These are phyloP conservation scores for Calcarius ornatus DNA, from an alignment of 2,113 vertebrate genomes.

Conservation along the genomic window DNA sequence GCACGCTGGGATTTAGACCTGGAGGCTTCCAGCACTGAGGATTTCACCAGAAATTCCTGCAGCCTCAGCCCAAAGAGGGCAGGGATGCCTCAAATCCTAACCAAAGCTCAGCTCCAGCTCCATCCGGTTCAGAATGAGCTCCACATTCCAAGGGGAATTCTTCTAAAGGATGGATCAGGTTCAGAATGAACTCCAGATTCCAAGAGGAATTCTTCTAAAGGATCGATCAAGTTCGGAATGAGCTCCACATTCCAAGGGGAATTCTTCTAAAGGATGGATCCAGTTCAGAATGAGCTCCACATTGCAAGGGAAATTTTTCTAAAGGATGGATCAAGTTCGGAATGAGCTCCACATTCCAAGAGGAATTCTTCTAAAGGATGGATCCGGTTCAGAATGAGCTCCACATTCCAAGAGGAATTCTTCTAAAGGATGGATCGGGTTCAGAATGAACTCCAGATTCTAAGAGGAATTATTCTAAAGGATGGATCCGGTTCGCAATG, in stretches of 20 bases:
- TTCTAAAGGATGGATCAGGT: accelerated
- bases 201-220: no score
- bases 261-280: accelerated
- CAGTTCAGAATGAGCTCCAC: accelerated
- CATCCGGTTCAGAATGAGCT: neutral
- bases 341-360: neutral
- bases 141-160: neutral
- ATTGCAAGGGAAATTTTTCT: neutral
- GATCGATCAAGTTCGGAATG: accelerated
- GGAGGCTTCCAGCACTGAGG: neutral
- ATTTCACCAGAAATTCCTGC: neutral
- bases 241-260: neutral
- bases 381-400: accelerated
- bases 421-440: accelerated
- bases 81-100: neutral
- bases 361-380: no score
- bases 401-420: neutral
- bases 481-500: accelerated
- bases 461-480: neutral
- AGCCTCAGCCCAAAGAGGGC: neutral
- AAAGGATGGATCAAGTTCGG: accelerated
- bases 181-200: neutral
- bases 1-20: neutral
- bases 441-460: neutral
- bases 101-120: neutral